These are phyloP conservation scores for Melanargia galathea DNA, from an alignment of 2,888 invertebrate genomes.

Conservation along the genomic window DNA sequence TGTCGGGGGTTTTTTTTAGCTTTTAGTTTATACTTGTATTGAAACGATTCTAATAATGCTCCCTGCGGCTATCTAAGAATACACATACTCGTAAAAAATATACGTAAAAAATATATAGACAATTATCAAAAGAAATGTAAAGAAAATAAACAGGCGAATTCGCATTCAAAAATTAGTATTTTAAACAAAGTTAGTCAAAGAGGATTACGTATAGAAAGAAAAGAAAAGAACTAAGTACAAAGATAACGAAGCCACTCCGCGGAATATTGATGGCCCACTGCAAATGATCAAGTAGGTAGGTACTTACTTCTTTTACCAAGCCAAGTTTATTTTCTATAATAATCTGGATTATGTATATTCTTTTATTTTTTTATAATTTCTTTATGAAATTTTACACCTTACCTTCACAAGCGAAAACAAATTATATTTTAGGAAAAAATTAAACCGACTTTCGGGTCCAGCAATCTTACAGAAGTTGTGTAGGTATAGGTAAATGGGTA, in stretches of 20 bases:
- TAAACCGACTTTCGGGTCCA: no score
- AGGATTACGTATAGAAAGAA: conserved; percentile 31
- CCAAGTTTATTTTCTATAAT: no score
- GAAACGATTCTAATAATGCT: conserved; percentile 40
- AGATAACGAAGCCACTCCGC: conserved; percentile 36
- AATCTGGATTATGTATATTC: conserved; percentile 15
- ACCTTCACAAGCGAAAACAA: neutral
- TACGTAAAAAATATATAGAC: no score
- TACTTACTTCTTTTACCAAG: conserved; percentile 19
- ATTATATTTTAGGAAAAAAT: no score
- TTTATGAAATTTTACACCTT: conserved; percentile 1
- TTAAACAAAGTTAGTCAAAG: conserved; percentile 20
- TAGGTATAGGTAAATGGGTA: no score
- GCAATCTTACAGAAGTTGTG: no score
- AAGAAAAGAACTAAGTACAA: conserved; percentile 28
- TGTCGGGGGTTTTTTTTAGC: no score
- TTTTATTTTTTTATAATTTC: conserved; percentile 7
- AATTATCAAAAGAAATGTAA: neutral
- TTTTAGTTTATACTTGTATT: no score
- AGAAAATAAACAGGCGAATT: neutral
- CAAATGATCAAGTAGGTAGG: conserved; percentile 37
- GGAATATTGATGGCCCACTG: conserved; percentile 35
- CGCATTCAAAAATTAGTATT: conserved; percentile 1
- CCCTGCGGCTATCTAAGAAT: neutral
- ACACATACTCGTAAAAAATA: conserved; percentile 3